Percentiles rank a stretch among this genome's conserved stretches.
Evolutionary conservation across 1,140 invertebrate species (phyloP).

Genomic region (Propsilocerus akamusi): DNA sequence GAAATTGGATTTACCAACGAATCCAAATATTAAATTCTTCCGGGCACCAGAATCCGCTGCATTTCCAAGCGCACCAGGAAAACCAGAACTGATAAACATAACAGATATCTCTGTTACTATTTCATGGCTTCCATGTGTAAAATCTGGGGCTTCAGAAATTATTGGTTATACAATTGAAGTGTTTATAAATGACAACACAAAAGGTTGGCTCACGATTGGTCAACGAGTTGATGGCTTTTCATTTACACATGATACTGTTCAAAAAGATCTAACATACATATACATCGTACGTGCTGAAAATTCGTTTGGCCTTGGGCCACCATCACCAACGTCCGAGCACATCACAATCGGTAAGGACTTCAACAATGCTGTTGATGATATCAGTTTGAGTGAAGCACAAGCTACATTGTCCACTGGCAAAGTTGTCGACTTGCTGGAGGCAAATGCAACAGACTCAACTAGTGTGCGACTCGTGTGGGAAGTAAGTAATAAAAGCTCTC

Average conservation of each 20-base stretch:
- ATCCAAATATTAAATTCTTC: conserved; percentile 68
- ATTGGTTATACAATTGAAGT: conserved; percentile 63
- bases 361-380: conserved; percentile 30
- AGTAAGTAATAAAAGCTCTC: no score
- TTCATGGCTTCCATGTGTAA: conserved; percentile 58
- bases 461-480: conserved; percentile 73
- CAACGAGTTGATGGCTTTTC: conserved; percentile 36
- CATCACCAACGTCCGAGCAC: conserved; percentile 46
- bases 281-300: conserved; percentile 77
- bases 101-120: conserved; percentile 59
- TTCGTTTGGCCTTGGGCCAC: conserved; percentile 55
- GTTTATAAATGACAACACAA: conserved; percentile 30
- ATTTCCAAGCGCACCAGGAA: conserved; percentile 57
- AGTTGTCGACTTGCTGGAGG: conserved; percentile 60
- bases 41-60: conserved; percentile 52
- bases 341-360: conserved; percentile 25
- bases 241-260: conserved; percentile 44
- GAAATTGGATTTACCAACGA: conserved; percentile 56
- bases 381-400: conserved; percentile 36
- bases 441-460: conserved; percentile 60
- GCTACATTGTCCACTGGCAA: conserved; percentile 45
- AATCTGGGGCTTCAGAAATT: conserved; percentile 60
- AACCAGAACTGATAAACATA: conserved; percentile 52
- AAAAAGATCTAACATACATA: conserved; percentile 58
- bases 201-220: conserved; percentile 37